A percentile compares a stretch with the other conserved stretches of the same genome.
Evolutionary conservation across 37 sponge, comb jelly and placozoan genomes (phyloP).

Genomic region (Eunapius fragilis): DNA sequence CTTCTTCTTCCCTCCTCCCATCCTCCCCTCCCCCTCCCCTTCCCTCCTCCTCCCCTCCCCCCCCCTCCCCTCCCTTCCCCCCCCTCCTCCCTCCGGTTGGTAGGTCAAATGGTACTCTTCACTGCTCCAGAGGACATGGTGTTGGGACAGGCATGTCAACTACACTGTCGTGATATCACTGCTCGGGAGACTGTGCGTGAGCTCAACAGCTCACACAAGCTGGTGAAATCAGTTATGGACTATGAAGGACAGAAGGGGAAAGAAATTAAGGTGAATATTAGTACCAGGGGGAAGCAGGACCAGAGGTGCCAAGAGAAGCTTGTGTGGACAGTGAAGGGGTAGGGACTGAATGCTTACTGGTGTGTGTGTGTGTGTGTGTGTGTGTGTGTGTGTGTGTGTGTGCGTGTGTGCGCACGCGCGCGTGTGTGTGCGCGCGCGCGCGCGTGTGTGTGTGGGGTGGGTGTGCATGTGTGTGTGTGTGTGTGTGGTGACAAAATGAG

Average conservation of each 20-base stretch:
- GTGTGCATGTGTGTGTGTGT: no score
- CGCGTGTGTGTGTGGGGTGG: no score
- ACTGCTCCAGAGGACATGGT: slow-evolving; percentile 73
- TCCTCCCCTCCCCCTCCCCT: neutral
- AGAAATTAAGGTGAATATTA: neutral
- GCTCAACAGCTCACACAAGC: slow-evolving; percentile 16
- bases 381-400: no score
- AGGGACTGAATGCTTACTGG: neutral
- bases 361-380: neutral
- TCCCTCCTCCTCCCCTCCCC: neutral
- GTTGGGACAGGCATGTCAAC: slow-evolving; percentile 23
- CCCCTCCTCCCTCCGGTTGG: neutral
- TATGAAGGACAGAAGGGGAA: slow-evolving; percentile 17
- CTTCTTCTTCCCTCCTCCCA: no score
- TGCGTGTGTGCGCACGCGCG: no score
- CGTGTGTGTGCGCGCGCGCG: no score
- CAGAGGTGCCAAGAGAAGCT: neutral
- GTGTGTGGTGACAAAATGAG: no score
- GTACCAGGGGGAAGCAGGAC: neutral
- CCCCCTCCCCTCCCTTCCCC: neutral
- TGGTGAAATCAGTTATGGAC: neutral
- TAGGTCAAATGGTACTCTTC: slow-evolving; percentile 51
- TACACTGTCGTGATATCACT: slow-evolving; percentile 15
- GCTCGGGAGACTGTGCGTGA: slow-evolving; percentile 1
- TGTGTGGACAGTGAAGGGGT: neutral